These are phyloP conservation scores for Nyctibius bracteatus DNA, from an alignment of 2,113 vertebrate species.

Conservation along the genomic window DNA sequence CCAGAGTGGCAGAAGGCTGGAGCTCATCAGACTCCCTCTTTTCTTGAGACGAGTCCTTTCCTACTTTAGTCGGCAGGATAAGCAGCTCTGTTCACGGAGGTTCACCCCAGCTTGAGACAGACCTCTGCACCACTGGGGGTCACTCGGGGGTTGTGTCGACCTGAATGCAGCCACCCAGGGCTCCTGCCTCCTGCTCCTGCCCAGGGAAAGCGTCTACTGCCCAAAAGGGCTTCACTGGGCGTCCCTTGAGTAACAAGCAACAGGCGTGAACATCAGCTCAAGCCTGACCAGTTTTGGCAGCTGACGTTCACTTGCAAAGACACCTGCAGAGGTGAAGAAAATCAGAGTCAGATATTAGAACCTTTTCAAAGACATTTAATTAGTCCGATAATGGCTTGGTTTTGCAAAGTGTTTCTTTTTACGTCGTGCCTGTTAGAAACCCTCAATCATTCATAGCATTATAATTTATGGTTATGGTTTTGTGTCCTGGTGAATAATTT, in stretches of 20 bases:
- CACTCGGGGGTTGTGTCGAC: background rate
- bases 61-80: background rate
- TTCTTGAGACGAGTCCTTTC: background rate
- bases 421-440: background rate
- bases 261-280: background rate
- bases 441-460: constrained; percentile 8
- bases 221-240: background rate
- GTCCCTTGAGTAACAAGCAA: background rate
- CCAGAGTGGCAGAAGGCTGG: background rate
- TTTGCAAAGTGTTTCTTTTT: background rate
- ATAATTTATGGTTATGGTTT: background rate
- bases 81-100: background rate
- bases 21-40: background rate
- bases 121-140: background rate
- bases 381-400: background rate
- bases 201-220: background rate
- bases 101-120: background rate
- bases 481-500: constrained; percentile 30
- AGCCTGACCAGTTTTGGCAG: background rate
- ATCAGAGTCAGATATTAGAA: background rate
- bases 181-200: background rate
- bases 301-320: background rate
- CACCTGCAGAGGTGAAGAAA: background rate
- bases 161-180: background rate
- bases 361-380: constrained; percentile 27